These are phyloP conservation scores for Cirrhinus mrigala DNA, from an alignment of 2,797 vertebrate genomes.

Conservation along the genomic window DNA sequence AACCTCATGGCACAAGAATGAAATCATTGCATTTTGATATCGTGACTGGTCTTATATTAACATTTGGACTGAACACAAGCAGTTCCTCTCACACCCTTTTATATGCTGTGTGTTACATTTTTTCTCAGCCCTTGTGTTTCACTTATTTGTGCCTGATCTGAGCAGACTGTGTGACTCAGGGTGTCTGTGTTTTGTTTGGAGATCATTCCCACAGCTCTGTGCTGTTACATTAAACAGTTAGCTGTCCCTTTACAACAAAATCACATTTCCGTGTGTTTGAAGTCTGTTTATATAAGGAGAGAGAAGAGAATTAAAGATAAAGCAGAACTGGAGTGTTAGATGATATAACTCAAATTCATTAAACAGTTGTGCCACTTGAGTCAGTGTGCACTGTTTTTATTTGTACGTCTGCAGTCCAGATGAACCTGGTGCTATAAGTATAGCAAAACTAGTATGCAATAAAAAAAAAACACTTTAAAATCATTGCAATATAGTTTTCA, in stretches of 20 bases:
- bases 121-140: background rate
- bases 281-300: background rate
- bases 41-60: background rate
- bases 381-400: too few species aligned
- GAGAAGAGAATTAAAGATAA: background rate
- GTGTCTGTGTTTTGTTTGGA: conserved; percentile 4
- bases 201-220: conserved; percentile 76
- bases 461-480: too few species aligned
- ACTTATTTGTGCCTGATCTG: background rate
- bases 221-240: conserved; percentile 65
- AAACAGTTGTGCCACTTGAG: background rate
- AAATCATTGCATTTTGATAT: background rate
- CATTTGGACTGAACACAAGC: conserved; percentile 78
- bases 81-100: conserved; percentile 62
- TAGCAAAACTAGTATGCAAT: too few species aligned
- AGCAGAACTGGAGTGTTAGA: background rate
- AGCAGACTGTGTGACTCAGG: background rate
- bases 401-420: too few species aligned
- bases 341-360: background rate
- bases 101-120: conserved; percentile 69
- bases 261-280: background rate
- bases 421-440: too few species aligned
- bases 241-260: conserved; percentile 34
- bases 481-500: too few species aligned
- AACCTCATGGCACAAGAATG: background rate